phyloP scores from a whole-genome alignment of 2,797 vertebrate genomes.

The Acridotheres tristis region DNA sequence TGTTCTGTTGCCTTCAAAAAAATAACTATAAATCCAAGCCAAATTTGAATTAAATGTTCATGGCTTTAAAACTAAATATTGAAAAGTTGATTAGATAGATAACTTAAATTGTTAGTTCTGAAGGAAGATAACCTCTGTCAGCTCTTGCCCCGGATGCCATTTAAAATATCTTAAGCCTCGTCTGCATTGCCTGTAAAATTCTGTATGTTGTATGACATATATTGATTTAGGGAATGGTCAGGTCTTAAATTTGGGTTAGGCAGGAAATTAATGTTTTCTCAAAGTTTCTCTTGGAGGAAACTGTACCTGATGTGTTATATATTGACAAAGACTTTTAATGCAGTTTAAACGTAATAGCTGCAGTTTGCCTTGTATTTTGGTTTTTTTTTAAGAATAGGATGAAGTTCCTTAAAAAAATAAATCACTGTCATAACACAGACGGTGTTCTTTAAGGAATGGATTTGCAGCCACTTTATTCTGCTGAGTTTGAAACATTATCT shows the following conservation, averaged over 20 bases:
- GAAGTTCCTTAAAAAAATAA: not conserved
- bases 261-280: not conserved
- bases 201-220: not conserved
- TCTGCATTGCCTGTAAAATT: not conserved
- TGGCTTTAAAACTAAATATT: not conserved
- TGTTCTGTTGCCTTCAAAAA: not conserved
- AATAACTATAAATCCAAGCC: not conserved
- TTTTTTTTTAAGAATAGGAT: not conserved
- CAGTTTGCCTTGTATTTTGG: not conserved
- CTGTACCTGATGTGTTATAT: not conserved
- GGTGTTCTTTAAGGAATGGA: not conserved
- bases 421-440: not conserved
- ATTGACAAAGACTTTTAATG: not conserved
- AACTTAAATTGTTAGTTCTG: not conserved
- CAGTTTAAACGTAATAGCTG: not conserved
- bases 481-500: not conserved
- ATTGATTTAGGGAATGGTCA: not conserved
- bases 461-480: not conserved
- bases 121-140: not conserved
- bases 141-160: not conserved
- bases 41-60: not conserved
- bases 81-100: not conserved
- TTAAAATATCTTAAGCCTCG: not conserved
- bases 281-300: not conserved
- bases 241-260: not conserved